Base-by-base conservation (phyloP, 2,888 invertebrate species). In the Trimorus sp. region DNA sequence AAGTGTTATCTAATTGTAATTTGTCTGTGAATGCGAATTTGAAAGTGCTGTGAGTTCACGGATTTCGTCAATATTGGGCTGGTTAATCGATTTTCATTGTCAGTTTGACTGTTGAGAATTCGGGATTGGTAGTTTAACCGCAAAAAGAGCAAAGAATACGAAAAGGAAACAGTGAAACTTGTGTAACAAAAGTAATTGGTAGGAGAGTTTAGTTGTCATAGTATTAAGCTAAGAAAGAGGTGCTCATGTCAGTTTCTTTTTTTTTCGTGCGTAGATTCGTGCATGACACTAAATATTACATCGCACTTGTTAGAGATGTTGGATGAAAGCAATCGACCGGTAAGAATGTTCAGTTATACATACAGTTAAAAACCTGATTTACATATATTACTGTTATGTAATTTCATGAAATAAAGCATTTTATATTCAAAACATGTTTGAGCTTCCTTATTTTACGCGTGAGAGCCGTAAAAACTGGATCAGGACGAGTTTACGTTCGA, bases 231-330 rank as follows among this genome's bases (percentile, higher is more conserved):
- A 49, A 66, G 56, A 75, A 75, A 60, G 58, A 58, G 69, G 73
- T 82, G 77, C 81, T 82, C 69, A 68, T 14, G 56, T 76, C 62
- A 42, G 49, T 60, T 63, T 62, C 37, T 60, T 49, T 71, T 77
- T 62, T 45, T 59, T 56, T 63, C 53, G n/a, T n/a, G n/a, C n/a
- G 65, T 81, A 81, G 83, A 63, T 79, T 81, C 63, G 77, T 78
- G 78, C 78, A 79, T 82, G 70, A 83, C 71, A 75, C 56, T 84
- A 84, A 87, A 86, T 85, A 89, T 80, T 86, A 85, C 86, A 88
- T 86, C 85, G 87, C 89, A 89, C 88, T 89, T 88, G 90, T 91
- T 90, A 90, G 89, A 88, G 87, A 73, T 68, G 37, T 87, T 90
- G 89, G 89, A 90, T 84, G 86, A 89, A 87, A 89, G 85, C 86